phyloP scores from a whole-genome alignment of 2,888 invertebrate genomes.

The Drosophila recens region DNA sequence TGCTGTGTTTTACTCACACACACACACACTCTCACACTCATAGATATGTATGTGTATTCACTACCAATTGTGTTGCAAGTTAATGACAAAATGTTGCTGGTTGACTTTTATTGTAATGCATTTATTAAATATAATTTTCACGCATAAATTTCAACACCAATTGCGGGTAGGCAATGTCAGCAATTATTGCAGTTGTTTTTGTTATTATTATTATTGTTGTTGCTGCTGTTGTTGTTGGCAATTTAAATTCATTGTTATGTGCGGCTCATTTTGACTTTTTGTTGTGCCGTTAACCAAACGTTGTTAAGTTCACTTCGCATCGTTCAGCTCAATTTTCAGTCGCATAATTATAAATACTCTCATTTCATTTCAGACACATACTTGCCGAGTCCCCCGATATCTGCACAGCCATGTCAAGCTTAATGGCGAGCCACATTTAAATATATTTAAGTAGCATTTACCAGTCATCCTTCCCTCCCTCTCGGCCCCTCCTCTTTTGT shows the following conservation, averaged over 20 bases:
- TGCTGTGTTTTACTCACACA: neutral
- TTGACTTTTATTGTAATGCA: conserved; percentile 69
- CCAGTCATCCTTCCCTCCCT: neutral
- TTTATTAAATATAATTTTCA: conserved; percentile 79
- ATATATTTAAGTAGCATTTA: conserved; percentile 78
- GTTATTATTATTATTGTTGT: conserved; percentile 2
- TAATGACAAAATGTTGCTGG: conserved; percentile 72
- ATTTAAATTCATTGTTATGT: conserved; percentile 80
- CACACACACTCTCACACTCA: conserved; percentile 4
- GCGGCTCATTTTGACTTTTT: conserved; percentile 73
- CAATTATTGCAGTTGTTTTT: conserved; percentile 11
- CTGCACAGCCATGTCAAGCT: conserved; percentile 39
- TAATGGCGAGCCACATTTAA: conserved; percentile 77
- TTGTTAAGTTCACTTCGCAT: conserved; percentile 24
- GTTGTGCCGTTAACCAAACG: conserved; percentile 36
- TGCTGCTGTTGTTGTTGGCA: too few species aligned
- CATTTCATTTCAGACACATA: conserved; percentile 32
- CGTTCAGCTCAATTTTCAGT: conserved; percentile 59
- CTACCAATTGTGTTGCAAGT: conserved; percentile 56
- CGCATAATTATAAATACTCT: conserved; percentile 73
- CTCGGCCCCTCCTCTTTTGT: neutral
- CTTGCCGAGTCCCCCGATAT: conserved; percentile 31
- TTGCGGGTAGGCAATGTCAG: conserved; percentile 22
- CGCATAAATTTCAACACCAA: conserved; percentile 67
- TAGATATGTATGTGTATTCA: conserved; percentile 4